phyloP scores from a whole-genome alignment of 92 coral and sea anemone species.

The Pocillopora grandis region DNA sequence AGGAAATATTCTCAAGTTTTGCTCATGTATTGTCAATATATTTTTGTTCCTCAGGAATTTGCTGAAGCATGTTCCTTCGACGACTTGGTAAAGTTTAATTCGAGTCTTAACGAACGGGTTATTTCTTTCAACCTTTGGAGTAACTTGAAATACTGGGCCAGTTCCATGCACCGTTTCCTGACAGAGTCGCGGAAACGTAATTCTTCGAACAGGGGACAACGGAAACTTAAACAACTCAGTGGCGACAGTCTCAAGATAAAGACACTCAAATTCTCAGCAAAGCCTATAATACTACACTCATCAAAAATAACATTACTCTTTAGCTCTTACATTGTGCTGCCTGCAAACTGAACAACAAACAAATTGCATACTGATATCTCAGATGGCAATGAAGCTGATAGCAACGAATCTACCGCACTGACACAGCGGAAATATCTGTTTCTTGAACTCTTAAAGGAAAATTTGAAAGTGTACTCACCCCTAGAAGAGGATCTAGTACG shows the following conservation, averaged over 20 bases:
- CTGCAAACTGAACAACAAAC: background rate
- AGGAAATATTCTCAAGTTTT: background rate
- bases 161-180: too few species aligned
- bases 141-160: too few species aligned
- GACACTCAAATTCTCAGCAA: background rate
- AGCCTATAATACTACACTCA: background rate
- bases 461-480: constrained; percentile 9
- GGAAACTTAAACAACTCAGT: too few species aligned
- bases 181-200: too few species aligned
- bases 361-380: background rate
- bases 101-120: too few species aligned
- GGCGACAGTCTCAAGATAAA: background rate
- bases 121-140: too few species aligned
- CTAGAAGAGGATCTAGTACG: background rate
- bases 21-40: background rate
- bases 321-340: background rate
- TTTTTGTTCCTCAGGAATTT: too few species aligned
- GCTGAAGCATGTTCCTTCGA: too few species aligned
- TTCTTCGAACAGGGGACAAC: too few species aligned
- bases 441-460: background rate
- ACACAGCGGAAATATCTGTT: background rate
- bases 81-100: too few species aligned
- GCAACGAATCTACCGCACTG: background rate
- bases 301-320: background rate
- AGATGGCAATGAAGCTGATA: background rate